phyloP scores from a whole-genome alignment of 1,140 invertebrate genomes.

The Oscheius sp. region DNA sequence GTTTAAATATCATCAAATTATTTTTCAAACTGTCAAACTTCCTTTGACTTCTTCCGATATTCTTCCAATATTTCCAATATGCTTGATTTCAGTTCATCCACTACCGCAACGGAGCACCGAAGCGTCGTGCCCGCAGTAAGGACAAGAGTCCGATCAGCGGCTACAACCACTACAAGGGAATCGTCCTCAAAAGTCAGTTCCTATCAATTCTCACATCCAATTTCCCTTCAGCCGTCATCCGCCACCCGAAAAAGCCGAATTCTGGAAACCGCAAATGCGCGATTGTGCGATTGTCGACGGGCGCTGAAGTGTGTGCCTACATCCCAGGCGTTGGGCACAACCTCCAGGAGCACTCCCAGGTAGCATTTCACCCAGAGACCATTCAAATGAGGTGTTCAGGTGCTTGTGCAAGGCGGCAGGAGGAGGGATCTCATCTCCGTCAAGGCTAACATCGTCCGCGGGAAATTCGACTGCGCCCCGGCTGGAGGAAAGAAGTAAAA shows the following conservation, averaged over 20 bases:
- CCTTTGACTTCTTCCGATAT: background rate
- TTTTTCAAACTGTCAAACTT: too few relatives aligned
- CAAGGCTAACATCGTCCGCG: conserved; percentile 87
- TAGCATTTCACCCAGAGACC: background rate
- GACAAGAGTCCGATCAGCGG: conserved; percentile 46
- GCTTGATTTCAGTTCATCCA: conserved; percentile 34
- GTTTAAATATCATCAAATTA: too few relatives aligned
- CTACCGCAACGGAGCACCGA: conserved; percentile 39
- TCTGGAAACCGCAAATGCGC: conserved; percentile 97
- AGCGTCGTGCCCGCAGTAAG: conserved; percentile 29
- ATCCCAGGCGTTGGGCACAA: conserved; percentile 95
- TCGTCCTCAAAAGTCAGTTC: conserved; percentile 50
- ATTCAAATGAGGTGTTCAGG: conserved; percentile 60
- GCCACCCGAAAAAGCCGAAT: conserved; percentile 94
- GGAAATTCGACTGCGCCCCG: conserved; percentile 79
- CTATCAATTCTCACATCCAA: background rate
- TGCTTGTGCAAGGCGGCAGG: conserved; percentile 78
- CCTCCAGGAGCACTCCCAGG: conserved; percentile 85
- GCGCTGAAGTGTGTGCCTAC: conserved; percentile 77
- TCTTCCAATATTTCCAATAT: background rate
- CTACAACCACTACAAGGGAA: conserved; percentile 48
- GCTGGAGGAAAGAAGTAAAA: conserved; percentile 39
- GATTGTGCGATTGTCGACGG: conserved; percentile 76
- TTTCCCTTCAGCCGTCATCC: conserved; percentile 53
- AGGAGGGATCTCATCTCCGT: conserved; percentile 88